These are phyloP conservation scores for Sebastes taczanowskii DNA, from an alignment of 2,797 vertebrate species.

Conservation along the genomic window DNA sequence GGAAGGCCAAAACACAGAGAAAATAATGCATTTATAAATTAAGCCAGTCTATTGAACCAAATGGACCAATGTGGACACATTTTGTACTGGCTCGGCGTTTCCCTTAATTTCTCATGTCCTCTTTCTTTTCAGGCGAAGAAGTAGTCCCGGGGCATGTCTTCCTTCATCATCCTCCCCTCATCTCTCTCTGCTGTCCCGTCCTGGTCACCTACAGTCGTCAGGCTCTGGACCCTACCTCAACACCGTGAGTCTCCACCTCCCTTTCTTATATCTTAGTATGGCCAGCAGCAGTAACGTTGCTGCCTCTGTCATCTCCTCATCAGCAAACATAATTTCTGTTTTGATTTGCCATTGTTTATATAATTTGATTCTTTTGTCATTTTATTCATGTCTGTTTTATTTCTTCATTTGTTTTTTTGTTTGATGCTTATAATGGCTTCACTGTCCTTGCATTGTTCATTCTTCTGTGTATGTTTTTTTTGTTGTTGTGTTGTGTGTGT, in stretches of 20 bases:
- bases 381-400: slow-evolving; percentile 67
- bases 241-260: slow-evolving; percentile 75
- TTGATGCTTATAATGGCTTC: slow-evolving; percentile 52
- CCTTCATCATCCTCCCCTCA: slow-evolving; percentile 80
- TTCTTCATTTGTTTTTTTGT: slow-evolving; percentile 46
- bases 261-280: not conserved
- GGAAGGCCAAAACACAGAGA: not conserved
- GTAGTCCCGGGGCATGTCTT: slow-evolving; percentile 74
- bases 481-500: slow-evolving; percentile 38
- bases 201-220: slow-evolving; percentile 77
- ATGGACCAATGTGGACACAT: not conserved
- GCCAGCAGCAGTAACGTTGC: slow-evolving; percentile 20
- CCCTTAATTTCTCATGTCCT: not conserved
- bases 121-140: slow-evolving; percentile 71
- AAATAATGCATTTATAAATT: not conserved
- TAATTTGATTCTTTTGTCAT: slow-evolving; percentile 61
- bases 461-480: slow-evolving; percentile 55
- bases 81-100: not conserved
- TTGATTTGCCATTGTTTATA: slow-evolving; percentile 61
- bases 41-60: not conserved
- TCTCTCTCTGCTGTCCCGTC: slow-evolving; percentile 79
- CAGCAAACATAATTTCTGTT: slow-evolving; percentile 51
- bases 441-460: slow-evolving; percentile 70
- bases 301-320: slow-evolving; percentile 50
- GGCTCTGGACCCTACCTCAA: slow-evolving; percentile 80